Evolutionary conservation across 2,797 vertebrate species (phyloP), one percentile per base, ranked within the genome.

Genomic region (Danio albolineatus): DNA sequence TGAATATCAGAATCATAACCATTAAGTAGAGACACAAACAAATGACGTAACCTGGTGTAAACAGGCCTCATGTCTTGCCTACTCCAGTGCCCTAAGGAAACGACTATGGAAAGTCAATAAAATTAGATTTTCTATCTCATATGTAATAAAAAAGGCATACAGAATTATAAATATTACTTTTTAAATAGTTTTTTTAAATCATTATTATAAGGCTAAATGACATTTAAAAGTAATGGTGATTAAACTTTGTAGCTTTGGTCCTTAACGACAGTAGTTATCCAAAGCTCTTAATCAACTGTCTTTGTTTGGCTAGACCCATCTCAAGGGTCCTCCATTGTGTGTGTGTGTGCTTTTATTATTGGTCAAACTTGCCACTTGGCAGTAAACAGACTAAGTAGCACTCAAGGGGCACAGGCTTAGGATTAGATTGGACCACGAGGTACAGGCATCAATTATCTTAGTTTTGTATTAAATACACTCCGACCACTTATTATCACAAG

Each of bases 291-390:
- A 53, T 17, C 16, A 17, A 66, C 62, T 66, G 19, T 19, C 76
- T 39, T 36, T 38, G 70, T 19, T 76, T 76, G 36, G 14, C 51
- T 10, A 54, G 14, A 57, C 14, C 62, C 6, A 17, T 66, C 74
- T 66, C 74, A 66, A n/a, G 51, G 51, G 74, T 28, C 44, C 10
- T 6, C n/a, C n/a, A n/a, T n/a, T n/a, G n/a, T n/a, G n/a, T n/a
- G n/a, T n/a, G n/a, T n/a, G n/a, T n/a, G n/a, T n/a, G n/a, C n/a
- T 44, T 61, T 74, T 54, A 56, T 57, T 53, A 72, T 54, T 38
- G 69, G 69, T 57, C 21, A 60, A 36, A 46, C 5, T 16, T 48
- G 66, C 17, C 12, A 28, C 10, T 67, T 46, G 39, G 13, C 6
- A 13, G 51, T 56, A 76, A 57, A 76, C 62, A 76, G 9, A 1